phyloP scores from a whole-genome alignment of 2,888 invertebrate genomes.

The Taenaris catops region DNA sequence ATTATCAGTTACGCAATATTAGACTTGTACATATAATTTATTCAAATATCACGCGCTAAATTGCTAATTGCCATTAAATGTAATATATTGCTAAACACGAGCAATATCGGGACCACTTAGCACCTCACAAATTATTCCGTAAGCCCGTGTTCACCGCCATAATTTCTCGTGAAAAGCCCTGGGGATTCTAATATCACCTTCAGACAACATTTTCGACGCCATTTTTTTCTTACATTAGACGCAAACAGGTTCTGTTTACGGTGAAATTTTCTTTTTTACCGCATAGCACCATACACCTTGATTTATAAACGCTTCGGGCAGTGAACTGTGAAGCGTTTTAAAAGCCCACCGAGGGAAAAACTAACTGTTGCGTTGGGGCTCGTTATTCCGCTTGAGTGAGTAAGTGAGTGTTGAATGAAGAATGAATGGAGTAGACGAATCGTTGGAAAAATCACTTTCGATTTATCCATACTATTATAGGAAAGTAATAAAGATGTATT shows the following conservation, averaged over 20 bases:
- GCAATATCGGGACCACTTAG: slow-evolving; percentile 13
- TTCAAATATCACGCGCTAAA: no score
- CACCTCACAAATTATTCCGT: slow-evolving; percentile 20
- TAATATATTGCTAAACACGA: slow-evolving; percentile 10
- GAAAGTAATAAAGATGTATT: slow-evolving; percentile 6
- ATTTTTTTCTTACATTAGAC: slow-evolving; percentile 54
- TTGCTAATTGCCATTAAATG: background rate
- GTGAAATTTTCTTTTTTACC: slow-evolving; percentile 1
- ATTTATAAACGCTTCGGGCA: slow-evolving; percentile 17
- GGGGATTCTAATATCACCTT: slow-evolving; percentile 42
- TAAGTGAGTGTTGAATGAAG: slow-evolving; percentile 23
- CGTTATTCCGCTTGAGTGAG: slow-evolving; percentile 25
- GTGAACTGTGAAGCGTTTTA: slow-evolving; percentile 15
- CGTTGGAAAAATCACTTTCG: slow-evolving; percentile 27
- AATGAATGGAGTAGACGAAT: slow-evolving; percentile 26
- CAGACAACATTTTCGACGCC: slow-evolving; percentile 37
- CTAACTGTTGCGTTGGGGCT: slow-evolving; percentile 23
- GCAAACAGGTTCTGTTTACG: slow-evolving; percentile 36
- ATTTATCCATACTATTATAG: slow-evolving; percentile 17
- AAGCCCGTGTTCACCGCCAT: slow-evolving; percentile 20
- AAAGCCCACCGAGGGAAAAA: slow-evolving; percentile 17
- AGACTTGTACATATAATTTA: no score
- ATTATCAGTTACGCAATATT: no score
- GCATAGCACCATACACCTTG: slow-evolving; percentile 9
- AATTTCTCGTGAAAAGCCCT: slow-evolving; percentile 28